Evolutionary conservation across 2,888 invertebrate genomes (phyloP).

Genomic region (Drosophila anomelani): DNA sequence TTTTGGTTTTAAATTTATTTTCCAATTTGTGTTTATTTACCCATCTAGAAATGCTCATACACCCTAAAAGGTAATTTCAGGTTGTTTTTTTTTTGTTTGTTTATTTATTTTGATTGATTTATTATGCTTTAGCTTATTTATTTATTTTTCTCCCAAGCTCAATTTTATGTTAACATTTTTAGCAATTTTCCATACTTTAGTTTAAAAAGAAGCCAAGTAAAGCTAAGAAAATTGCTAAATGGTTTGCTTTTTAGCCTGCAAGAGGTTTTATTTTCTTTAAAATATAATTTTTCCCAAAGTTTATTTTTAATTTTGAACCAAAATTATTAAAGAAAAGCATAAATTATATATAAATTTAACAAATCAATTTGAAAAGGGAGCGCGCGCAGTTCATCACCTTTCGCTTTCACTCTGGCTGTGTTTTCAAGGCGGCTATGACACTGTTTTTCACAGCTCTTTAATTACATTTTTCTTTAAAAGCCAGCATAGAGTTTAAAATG

Average conservation of each 20-base stretch:
- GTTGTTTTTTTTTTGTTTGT: background rate
- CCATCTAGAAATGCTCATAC: constrained; percentile 28
- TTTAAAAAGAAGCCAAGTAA: too few species aligned
- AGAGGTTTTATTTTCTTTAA: too few species aligned
- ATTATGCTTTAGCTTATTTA: constrained; percentile 10
- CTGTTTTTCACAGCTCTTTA: background rate
- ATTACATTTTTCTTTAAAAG: background rate
- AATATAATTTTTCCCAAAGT: too few species aligned
- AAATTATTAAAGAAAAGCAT: background rate
- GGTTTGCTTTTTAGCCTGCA: too few species aligned
- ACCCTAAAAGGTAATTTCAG: constrained; percentile 32
- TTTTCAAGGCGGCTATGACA: background rate
- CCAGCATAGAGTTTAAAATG: background rate
- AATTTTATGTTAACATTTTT: too few species aligned
- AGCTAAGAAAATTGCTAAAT: too few species aligned
- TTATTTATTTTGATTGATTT: background rate
- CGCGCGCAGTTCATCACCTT: constrained; percentile 7
- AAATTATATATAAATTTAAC: background rate
- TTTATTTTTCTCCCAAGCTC: background rate
- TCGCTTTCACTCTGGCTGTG: constrained; percentile 28
- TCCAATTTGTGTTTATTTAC: constrained; percentile 18
- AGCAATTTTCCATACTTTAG: too few species aligned
- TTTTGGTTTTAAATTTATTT: constrained; percentile 13
- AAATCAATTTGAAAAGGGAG: background rate
- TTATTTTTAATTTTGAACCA: background rate